Evolutionary conservation across 2,888 invertebrate species (phyloP).

Genomic region (Clitarchus hookeri): DNA sequence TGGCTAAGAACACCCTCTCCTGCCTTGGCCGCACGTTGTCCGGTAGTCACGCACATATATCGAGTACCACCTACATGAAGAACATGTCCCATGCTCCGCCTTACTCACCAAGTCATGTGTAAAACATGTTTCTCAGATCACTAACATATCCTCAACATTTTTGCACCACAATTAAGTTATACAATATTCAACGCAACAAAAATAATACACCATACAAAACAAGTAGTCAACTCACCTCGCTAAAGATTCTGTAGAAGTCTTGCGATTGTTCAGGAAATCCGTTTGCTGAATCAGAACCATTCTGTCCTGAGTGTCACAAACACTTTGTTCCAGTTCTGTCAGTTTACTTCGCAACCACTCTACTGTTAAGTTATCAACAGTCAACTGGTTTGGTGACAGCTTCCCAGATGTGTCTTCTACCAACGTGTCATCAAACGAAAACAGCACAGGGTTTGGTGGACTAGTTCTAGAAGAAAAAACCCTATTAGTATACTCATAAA

Average conservation of each 20-base stretch:
- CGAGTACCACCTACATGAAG: too few relatives aligned
- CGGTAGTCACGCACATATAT: too few relatives aligned
- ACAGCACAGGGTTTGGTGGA: conserved; percentile 75
- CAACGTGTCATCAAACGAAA: conserved; percentile 85
- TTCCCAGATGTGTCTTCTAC: conserved; percentile 89
- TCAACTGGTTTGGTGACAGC: conserved; percentile 82
- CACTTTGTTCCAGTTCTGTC: conserved; percentile 75
- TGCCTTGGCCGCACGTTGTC: too few relatives aligned
- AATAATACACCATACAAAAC: too few relatives aligned
- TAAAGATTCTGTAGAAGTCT: conserved; percentile 27
- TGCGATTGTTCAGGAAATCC: conserved; percentile 28
- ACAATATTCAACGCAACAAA: too few relatives aligned
- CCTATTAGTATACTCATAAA: too few relatives aligned
- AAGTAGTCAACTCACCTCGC: conserved; percentile 15
- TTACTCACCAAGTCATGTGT: too few relatives aligned
- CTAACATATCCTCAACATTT: too few relatives aligned
- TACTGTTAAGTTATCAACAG: conserved; percentile 90
- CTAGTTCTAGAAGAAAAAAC: conserved; percentile 66
- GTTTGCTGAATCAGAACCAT: neutral
- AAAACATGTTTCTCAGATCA: too few relatives aligned
- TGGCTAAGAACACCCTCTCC: too few relatives aligned
- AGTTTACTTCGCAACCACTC: conserved; percentile 85
- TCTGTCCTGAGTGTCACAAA: conserved; percentile 70
- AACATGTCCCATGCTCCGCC: too few relatives aligned
- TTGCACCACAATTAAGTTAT: too few relatives aligned